Conservation (phyloP, 2,888 invertebrate genomes). For the Pristionchus japonicus region DNA sequence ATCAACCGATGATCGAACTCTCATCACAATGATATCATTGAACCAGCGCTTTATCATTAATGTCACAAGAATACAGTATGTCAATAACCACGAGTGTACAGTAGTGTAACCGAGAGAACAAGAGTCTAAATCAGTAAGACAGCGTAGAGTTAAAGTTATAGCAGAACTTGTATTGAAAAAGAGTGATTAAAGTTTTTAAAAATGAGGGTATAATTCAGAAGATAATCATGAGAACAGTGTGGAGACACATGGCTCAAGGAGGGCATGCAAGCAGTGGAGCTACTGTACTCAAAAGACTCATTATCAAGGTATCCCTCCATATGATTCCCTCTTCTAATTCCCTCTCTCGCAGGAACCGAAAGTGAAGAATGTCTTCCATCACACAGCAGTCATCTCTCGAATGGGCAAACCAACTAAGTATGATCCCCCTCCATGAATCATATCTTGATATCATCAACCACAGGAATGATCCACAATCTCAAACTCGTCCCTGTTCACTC, state of each 20-base stretch:
- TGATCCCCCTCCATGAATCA: background rate
- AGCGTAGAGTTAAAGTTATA: background rate
- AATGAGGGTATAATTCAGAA: background rate
- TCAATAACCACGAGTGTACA: background rate
- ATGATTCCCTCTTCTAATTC: background rate
- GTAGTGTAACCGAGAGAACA: background rate
- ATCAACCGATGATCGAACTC: background rate
- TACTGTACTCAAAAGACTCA: constrained; percentile 51
- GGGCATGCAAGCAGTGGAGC: constrained; percentile 58
- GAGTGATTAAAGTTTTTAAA: no score
- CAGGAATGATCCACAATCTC: background rate
- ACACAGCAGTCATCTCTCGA: constrained; percentile 48
- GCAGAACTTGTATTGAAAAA: background rate
- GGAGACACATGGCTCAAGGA: constrained; percentile 59
- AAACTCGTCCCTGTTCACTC: constrained; percentile 31
- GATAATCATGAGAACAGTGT: constrained; percentile 39
- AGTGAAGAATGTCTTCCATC: constrained; percentile 52
- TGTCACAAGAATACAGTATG: background rate
- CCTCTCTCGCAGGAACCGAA: background rate
- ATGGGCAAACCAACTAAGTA: constrained; percentile 32
- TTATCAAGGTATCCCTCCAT: constrained; percentile 47
- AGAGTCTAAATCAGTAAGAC: background rate
- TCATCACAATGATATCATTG: background rate
- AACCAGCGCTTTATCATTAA: background rate
- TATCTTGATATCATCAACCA: background rate